Evolutionary conservation across 2,888 invertebrate genomes (phyloP), one percentile per base, ranked within the genome.

Genomic region (Teleiodes luculella): DNA sequence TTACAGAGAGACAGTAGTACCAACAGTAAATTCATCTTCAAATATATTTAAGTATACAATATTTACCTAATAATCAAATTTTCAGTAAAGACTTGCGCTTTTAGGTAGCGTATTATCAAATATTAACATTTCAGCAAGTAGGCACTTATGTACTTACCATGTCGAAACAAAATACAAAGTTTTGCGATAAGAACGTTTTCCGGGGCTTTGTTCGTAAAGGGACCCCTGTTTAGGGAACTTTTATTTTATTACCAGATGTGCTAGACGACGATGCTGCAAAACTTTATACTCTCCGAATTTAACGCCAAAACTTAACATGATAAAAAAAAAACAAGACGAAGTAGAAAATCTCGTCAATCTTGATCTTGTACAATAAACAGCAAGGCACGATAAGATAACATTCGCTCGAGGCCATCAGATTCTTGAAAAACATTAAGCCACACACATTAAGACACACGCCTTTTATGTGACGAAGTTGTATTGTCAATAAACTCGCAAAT

Each of bases 41-140:
- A n/a, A n/a, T n/a, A n/a, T n/a, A n/a, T n/a, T n/a, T n/a, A n/a
- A n/a, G n/a, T n/a, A n/a, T n/a, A n/a, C n/a, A n/a, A n/a, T n/a
- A n/a, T n/a, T 58, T 68, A 53, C 30, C 58, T 46, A 43, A 56
- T 51, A 53, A 48, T 43, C 55, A 52, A 43, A 63, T 66, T 58
- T 66, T 66, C 59, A 61, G 66, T 57, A 65, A 65, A 62, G 62
- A 66, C 53, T 68, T 67, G 50, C 57, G 60, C 52, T n/a, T n/a
- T n/a, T 58, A 66, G 50, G 48, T 49, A 62, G 60, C 54, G 58
- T 53, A 59, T 64, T 64, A 67, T 69, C 55, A 62, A 68, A 66
- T 66, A 68, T 71, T 70, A 72, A 72, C 59, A 65, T 68, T 66
- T 67, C 61, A 43, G 52, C 65, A 69, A 72, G 68, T 61, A 66